Evolutionary conservation across 2,797 vertebrate genomes (phyloP).

Genomic region (Cuculus canorus): DNA sequence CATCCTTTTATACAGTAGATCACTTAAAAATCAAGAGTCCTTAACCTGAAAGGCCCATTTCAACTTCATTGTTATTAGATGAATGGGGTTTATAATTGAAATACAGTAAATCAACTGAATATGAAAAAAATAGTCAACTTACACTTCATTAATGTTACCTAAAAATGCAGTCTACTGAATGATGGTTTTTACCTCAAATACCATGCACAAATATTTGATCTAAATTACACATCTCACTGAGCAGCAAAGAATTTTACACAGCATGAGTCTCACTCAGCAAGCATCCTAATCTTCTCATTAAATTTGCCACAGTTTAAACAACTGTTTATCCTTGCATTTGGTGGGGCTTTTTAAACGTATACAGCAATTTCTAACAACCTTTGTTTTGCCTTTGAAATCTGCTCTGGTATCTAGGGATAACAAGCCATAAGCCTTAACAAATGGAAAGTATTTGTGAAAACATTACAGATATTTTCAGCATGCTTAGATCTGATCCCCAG

Average conservation of each 20-base stretch:
- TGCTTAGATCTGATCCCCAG: neutral
- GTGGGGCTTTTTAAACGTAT: neutral
- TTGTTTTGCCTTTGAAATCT: neutral
- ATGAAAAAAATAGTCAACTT: neutral
- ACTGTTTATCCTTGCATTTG: neutral
- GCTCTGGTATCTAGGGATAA: neutral
- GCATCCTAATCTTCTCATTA: constrained; percentile 45
- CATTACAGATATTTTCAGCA: neutral
- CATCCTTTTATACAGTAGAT: neutral
- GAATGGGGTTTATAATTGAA: neutral
- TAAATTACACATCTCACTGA: constrained; percentile 57
- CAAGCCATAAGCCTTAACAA: neutral
- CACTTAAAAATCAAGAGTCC: neutral
- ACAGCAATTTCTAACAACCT: neutral
- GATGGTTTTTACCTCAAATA: constrained; percentile 29
- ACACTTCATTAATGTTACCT: neutral
- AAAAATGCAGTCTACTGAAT: neutral
- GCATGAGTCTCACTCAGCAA: constrained; percentile 44
- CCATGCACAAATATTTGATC: constrained; percentile 49
- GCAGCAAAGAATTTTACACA: constrained; percentile 53
- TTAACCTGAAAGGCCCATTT: constrained; percentile 2
- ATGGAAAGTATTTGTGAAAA: neutral
- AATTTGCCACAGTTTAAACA: constrained; percentile 46
- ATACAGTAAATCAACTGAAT: neutral
- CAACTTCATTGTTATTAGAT: neutral